Evolutionary conservation across 2,888 invertebrate species (phyloP), one percentile per base, ranked within the genome.

Genomic region (Seladonia tumulorum): DNA sequence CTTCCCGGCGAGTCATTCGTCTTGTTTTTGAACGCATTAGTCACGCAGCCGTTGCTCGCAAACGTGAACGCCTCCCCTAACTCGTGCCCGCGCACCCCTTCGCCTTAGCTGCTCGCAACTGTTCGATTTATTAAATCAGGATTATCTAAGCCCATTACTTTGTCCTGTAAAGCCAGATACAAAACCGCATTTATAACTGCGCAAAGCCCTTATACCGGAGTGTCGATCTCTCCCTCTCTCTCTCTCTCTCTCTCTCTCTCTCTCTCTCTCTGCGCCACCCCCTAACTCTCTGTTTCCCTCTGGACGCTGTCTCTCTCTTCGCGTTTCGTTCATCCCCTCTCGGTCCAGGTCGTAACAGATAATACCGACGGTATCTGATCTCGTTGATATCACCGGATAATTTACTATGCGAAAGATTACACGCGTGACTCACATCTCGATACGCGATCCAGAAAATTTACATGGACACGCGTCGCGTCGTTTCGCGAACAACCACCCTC

Each of bases 91-190:
- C 72, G 70, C 66, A 72, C 66, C 63, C 25, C 60, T 18, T 12
- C 42, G 81, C 79, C 72, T 81, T 88, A 72, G 88, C 85, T 91
- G 93, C 66, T 35, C 94, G 92, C 95, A 95, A 95, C 94, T 95
- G 95, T 95, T 94, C 94, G 95, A 95, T 95, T 95, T 95, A 95
- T 95, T 95, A 95, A 95, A 95, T 95, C 95, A 93, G 95, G 95
- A 95, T 95, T 95, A 95, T 94, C 94, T 93, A 94, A 94, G 92
- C 93, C 93, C 93, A 93, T 93, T 92, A 93, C 93, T 93, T 94
- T 93, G 93, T 93, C 92, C 93, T 92, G 92, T 92, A 92, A 93
- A 94, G 93, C 94, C 93, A 91, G 93, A 93, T 93, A 93, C 93
- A 93, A 93, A 94, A 93, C 93, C 94, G 91, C 94, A 94, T 92